phyloP scores from a whole-genome alignment of 2,113 vertebrate species.

The Orientallactaga bullata region DNA sequence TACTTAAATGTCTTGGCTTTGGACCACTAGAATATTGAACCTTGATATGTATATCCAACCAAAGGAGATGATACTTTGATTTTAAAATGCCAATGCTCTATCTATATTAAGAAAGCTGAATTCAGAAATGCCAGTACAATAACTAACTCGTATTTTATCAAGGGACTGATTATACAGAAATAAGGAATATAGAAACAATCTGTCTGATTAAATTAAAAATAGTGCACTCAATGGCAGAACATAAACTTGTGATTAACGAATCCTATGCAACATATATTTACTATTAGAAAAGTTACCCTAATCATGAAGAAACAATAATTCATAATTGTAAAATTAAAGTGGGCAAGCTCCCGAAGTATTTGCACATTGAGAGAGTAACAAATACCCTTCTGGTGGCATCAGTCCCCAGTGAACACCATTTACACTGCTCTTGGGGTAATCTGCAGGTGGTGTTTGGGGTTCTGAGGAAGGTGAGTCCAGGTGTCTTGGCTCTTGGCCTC shows the following conservation, averaged over 20 bases:
- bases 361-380: not conserved
- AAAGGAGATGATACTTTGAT: not conserved
- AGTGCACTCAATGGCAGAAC: not conserved
- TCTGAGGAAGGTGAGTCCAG: not conserved
- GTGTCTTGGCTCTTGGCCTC: not conserved
- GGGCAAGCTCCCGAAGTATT: not conserved
- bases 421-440: not conserved
- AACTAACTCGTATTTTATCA: not conserved
- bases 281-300: not conserved
- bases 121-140: not conserved
- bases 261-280: not conserved
- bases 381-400: not conserved
- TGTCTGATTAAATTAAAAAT: not conserved
- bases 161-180: not conserved
- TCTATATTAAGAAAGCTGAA: slow-evolving; percentile 12
- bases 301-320: not conserved
- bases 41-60: not conserved
- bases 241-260: not conserved
- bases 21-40: slow-evolving; percentile 22
- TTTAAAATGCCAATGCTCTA: slow-evolving; percentile 29
- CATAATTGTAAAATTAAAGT: not conserved
- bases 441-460: not conserved
- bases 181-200: not conserved
- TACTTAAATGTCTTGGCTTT: slow-evolving; percentile 21
- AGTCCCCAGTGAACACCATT: not conserved